Base-by-base conservation (phyloP, 2,113 vertebrate species). In the Vulpes vulpes region DNA sequence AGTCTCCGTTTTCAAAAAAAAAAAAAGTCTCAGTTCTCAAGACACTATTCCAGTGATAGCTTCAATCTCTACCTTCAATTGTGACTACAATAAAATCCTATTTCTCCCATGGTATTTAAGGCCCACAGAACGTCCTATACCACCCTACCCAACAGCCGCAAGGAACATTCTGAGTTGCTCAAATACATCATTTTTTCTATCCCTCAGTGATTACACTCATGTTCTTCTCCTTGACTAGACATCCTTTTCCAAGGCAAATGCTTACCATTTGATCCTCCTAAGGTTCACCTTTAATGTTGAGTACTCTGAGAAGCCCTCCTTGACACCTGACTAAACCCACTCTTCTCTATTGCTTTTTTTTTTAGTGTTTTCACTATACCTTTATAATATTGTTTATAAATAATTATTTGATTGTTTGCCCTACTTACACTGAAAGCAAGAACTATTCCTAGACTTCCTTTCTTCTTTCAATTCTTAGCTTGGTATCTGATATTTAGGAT, bases 331-430 rank as follows among this genome's bases (percentile, higher is more conserved):
- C n/a, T 71, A 92, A 93, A 88, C 43, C 65, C 12, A 16, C 2
- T 25, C 53, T 95, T 86, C 14, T 92, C 30, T 79, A 81, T 49
- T 19, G 57, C 84, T 92, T 94, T 82, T 67, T 89, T 62, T 82
- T 67, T 89, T 64, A 97, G 49, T 59, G 74, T 25, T 87, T 55
- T 94, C 51, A 38, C 57, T 83, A 35, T 22, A 84, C 17, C 11
- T 93, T 88, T 95, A 62, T 78, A 83, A 43, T 71, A 74, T 2
- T 95, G 11, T 51, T 87, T 89, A 71, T 62, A 96, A 91, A 65
- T 76, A 92, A 96, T 76, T 83, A 89, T 19, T 12, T 82, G 3
- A 93, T 35, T 88, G 19, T 84, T 88, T 81, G 2, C 12, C 35
- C 62, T 84, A 16, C 25, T 95, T 71, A 89, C 22, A 20, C 3